Conservation (phyloP, 2,888 invertebrate genomes). For the Plagodis pulveraria region DNA sequence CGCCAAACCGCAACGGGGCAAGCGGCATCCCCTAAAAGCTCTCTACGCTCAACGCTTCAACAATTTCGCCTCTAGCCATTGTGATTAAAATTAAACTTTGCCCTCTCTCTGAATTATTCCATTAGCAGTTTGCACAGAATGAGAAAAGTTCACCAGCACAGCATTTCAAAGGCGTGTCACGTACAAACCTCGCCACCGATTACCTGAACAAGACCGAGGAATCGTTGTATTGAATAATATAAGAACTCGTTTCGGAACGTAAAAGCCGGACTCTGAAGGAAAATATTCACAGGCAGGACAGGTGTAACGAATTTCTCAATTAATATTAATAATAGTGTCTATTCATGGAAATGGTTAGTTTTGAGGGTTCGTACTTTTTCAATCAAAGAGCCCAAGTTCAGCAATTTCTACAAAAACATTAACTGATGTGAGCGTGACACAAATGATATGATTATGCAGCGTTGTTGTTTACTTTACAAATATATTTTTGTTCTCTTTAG, state of each 20-base stretch:
- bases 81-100: conserved; percentile 24
- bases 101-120: conserved; percentile 15
- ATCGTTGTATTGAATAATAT: conserved; percentile 49
- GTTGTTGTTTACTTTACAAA: too few species aligned
- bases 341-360: not conserved
- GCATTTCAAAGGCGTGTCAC: conserved; percentile 46
- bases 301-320: conserved; percentile 1
- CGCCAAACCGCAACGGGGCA: conserved; percentile 41
- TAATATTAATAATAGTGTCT: not conserved
- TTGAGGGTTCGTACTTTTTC: too few species aligned
- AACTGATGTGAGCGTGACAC: too few species aligned
- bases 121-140: conserved; percentile 19
- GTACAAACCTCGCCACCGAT: conserved; percentile 44
- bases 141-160: conserved; percentile 28
- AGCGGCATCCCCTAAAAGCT: conserved; percentile 37
- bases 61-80: conserved; percentile 36
- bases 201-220: conserved; percentile 51
- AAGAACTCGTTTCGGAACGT: conserved; percentile 33
- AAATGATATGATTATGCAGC: too few species aligned
- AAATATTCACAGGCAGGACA: not conserved
- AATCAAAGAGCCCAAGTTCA: too few species aligned
- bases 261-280: not conserved
- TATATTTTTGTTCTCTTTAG: too few species aligned
- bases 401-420: too few species aligned
- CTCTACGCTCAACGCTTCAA: conserved; percentile 38